These are phyloP conservation scores for Moxostoma hubbsi DNA, from an alignment of 2,797 vertebrate genomes.

Conservation along the genomic window DNA sequence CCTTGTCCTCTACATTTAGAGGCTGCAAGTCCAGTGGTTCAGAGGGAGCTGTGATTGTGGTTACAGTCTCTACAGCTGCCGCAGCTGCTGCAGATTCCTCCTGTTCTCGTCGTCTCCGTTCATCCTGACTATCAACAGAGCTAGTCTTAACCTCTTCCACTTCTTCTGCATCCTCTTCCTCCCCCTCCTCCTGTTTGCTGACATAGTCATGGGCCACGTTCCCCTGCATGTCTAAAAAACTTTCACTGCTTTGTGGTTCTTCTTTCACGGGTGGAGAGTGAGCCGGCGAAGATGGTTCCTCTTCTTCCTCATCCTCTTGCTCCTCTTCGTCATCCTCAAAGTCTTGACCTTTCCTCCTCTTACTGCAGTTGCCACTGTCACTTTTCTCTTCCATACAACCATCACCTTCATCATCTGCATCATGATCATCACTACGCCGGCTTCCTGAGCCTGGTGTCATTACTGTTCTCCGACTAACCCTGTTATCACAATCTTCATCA, in stretches of 20 bases:
- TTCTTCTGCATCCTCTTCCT: constrained; percentile 81
- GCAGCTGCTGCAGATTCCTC: constrained; percentile 81
- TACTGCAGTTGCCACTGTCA: constrained; percentile 75
- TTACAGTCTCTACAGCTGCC: constrained; percentile 79
- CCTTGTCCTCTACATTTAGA: constrained; percentile 76
- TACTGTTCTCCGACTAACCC: constrained; percentile 67
- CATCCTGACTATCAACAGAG: constrained; percentile 74
- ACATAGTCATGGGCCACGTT: constrained; percentile 73
- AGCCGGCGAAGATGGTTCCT: constrained; percentile 76
- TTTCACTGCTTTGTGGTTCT: constrained; percentile 86
- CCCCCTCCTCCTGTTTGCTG: constrained; percentile 82
- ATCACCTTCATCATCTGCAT: constrained; percentile 96
- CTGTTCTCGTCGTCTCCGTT: constrained; percentile 77
- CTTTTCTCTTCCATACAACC: constrained; percentile 86
- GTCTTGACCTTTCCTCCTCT: constrained; percentile 82
- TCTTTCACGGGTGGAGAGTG: constrained; percentile 85
- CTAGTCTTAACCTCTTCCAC: constrained; percentile 78
- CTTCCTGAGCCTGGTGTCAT: constrained; percentile 72
- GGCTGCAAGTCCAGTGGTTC: constrained; percentile 77
- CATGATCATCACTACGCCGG: constrained; percentile 91
- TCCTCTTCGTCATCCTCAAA: constrained; percentile 87
- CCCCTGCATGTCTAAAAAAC: constrained; percentile 94
- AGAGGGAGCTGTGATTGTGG: constrained; percentile 75
- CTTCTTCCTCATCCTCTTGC: constrained; percentile 83
- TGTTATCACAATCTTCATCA: constrained; percentile 64